Base-by-base conservation (phyloP, 2,888 invertebrate species). In the Malthinus seriepunctatus region DNA sequence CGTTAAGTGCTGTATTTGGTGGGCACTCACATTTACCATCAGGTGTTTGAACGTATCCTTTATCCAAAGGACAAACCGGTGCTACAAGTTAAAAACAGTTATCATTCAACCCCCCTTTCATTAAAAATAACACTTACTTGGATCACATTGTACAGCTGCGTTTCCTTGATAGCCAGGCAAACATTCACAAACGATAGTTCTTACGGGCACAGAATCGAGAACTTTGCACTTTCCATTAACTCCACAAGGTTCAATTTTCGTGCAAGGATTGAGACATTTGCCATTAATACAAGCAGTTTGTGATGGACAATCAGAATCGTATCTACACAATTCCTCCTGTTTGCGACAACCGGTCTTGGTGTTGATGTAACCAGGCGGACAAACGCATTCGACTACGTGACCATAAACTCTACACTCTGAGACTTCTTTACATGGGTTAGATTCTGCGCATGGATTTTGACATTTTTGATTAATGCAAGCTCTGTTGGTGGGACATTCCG, bases 181-280 rank as follows among this genome's bases (percentile, higher is more conserved):
- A 75, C 95, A 95, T 77, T 91, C 90, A 73, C 95, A 95, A 62
- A 91, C 86, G 90, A 95, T 91, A 7, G 94, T 94, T 73, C 91
- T 84, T 0, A 95, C 89, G 8, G 94, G 93, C 48, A 87, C 80
- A 0, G 94, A 93, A 72, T 94, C 90, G 32, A 91, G 79, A 1
- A 92, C 88, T 61, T 85, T 87, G 73, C 94, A 94, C 57, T 86
- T 82, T 0, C 93, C 88, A 72, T 93, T 92, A 1, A 84, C 83
- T 6, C 91, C 93, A 72, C 95, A 95, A 0, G 94, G 93, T 67
- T 86, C 83, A 2, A 89, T 88, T 47, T 86, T 86, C 42, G 82
- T 81, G 73, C 95, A 95, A 8, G 95, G 93, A 76, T 95, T 90
- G 5, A 90, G 85, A 73, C 95, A 95, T 70, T 88, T 86, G 8